Evolutionary conservation across 2,113 vertebrate species (phyloP).

Genomic region (Paramormyrops kingsleyae): DNA sequence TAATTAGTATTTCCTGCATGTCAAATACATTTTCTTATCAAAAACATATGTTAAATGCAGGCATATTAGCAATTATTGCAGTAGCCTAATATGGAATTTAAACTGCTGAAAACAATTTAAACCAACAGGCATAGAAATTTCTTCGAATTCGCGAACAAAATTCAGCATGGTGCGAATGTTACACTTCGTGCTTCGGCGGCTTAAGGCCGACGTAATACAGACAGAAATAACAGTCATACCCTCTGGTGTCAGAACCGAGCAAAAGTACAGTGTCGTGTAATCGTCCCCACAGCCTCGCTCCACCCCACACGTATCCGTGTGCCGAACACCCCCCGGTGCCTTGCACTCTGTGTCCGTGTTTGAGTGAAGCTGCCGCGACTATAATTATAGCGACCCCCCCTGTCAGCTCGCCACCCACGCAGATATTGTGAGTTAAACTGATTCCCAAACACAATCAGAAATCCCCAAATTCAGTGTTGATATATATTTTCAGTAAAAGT

Average conservation of each 20-base stretch:
- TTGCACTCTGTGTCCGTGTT: background rate
- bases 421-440: background rate
- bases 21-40: background rate
- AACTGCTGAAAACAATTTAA: background rate
- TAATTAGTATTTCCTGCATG: background rate
- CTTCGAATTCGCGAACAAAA: background rate
- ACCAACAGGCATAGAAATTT: background rate
- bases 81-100: background rate
- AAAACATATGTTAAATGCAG: background rate
- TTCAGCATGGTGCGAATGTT: background rate
- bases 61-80: background rate
- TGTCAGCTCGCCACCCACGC: conserved; percentile 4
- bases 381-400: conserved; percentile 14
- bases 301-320: background rate
- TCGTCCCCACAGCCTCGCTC: conserved; percentile 7
- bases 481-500: background rate
- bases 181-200: background rate
- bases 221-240: conserved; percentile 15
- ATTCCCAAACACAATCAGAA: background rate
- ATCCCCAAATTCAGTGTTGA: background rate
- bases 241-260: conserved; percentile 20
- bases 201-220: conserved; percentile 1
- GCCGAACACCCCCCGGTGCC: background rate
- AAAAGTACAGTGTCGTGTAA: conserved; percentile 22
- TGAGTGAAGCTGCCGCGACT: conserved; percentile 15